Evolutionary conservation across 2,113 vertebrate genomes (phyloP).

Genomic region (Hypocryptadius cinnamomeus): DNA sequence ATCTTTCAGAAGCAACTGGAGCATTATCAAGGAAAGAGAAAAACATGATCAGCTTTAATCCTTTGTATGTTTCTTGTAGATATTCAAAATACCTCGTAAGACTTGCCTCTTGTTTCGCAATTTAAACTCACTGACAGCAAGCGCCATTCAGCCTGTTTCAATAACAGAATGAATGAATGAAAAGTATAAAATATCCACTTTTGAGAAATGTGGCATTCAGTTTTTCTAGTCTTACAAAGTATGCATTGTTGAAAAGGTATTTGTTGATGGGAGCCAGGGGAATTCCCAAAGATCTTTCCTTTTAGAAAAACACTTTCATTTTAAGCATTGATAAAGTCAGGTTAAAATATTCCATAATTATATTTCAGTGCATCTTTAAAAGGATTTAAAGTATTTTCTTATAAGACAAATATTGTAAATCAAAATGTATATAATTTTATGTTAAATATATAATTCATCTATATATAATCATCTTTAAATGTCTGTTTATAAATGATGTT

Average conservation of each 20-base stretch:
- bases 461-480: background rate
- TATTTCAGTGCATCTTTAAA: background rate
- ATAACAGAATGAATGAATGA: background rate
- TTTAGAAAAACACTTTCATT: background rate
- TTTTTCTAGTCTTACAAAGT: background rate
- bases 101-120: background rate
- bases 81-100: conserved; percentile 13
- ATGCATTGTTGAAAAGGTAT: background rate
- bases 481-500: background rate
- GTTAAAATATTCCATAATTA: background rate
- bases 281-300: background rate
- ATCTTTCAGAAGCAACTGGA: conserved; percentile 24
- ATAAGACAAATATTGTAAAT: background rate
- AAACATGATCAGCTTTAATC: background rate
- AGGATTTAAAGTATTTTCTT: background rate
- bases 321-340: background rate
- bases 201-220: background rate
- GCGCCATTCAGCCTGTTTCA: background rate
- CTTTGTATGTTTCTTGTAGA: conserved; percentile 20
- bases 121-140: background rate
- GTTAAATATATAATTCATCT: background rate
- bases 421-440: background rate
- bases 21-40: background rate
- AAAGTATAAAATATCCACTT: background rate
- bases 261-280: background rate